phyloP scores from a whole-genome alignment of 2,113 vertebrate genomes.

The Grammomys dolichurus region DNA sequence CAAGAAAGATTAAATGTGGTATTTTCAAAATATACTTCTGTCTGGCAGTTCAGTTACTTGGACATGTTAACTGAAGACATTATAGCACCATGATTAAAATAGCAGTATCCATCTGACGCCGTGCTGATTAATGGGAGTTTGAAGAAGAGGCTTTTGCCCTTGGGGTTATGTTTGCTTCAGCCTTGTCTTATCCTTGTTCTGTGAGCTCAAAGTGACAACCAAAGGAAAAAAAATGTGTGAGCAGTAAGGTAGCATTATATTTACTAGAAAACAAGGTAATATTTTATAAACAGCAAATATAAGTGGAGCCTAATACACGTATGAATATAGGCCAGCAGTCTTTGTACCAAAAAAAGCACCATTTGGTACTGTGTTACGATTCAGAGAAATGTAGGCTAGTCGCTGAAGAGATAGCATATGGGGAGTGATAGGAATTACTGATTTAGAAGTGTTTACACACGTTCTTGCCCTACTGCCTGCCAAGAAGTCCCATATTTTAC shows the following conservation, averaged over 20 bases:
- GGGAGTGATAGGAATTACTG: slow-evolving; percentile 35
- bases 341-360: slow-evolving; percentile 30
- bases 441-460: slow-evolving; percentile 43
- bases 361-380: slow-evolving; percentile 57
- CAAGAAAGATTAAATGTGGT: not conserved
- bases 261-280: slow-evolving; percentile 13
- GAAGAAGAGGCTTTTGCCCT: not conserved
- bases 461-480: slow-evolving; percentile 40
- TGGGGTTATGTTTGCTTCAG: not conserved
- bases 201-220: slow-evolving; percentile 44
- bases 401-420: slow-evolving; percentile 12
- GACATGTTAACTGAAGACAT: slow-evolving; percentile 3
- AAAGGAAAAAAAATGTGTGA: not conserved
- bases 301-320: slow-evolving; percentile 37
- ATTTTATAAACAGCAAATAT: slow-evolving; percentile 49
- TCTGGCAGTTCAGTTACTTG: slow-evolving; percentile 34
- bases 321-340: slow-evolving; percentile 30
- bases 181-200: not conserved
- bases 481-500: slow-evolving; percentile 20
- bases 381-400: slow-evolving; percentile 18
- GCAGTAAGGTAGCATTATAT: not conserved
- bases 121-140: not conserved
- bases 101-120: slow-evolving; percentile 26
- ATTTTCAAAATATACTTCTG: slow-evolving; percentile 28
- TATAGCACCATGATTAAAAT: slow-evolving; percentile 30